Percentiles rank a stretch among this genome's conserved stretches.
These are phyloP conservation scores for Sterrhoptilus dennistouni DNA, from an alignment of 2,113 vertebrate species.

Conservation along the genomic window DNA sequence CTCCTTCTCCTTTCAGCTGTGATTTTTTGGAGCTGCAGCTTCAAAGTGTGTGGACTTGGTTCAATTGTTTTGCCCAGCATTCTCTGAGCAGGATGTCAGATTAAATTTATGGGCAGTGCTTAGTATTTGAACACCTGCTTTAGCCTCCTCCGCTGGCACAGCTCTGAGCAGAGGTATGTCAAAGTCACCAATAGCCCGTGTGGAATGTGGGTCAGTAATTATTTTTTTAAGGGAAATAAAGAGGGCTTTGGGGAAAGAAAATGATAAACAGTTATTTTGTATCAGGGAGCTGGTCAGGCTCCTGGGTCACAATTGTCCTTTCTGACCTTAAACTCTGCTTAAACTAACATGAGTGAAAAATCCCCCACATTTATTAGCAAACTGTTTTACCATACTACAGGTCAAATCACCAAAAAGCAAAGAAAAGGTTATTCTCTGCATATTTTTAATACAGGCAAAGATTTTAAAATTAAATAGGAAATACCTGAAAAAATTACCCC, in stretches of 20 bases:
- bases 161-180: background rate
- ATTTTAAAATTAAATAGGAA: background rate
- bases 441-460: background rate
- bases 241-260: background rate
- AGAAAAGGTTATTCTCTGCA: background rate
- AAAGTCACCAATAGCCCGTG: background rate
- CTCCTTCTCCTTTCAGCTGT: background rate
- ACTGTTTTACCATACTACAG: background rate
- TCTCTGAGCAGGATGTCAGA: background rate
- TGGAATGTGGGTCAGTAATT: background rate
- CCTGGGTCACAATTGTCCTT: background rate
- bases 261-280: background rate
- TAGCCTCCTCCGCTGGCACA: background rate
- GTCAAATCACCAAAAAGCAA: background rate
- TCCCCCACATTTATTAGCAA: background rate
- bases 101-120: slow-evolving; percentile 20
- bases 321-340: slow-evolving; percentile 2
- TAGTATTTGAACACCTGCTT: slow-evolving; percentile 52
- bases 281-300: background rate
- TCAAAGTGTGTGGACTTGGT: slow-evolving; percentile 7
- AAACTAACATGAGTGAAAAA: background rate
- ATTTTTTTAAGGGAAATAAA: background rate
- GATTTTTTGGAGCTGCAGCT: slow-evolving; percentile 38
- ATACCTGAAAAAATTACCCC: background rate
- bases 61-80: slow-evolving; percentile 44